Percentiles rank a stretch among this genome's conserved stretches.
phyloP scores from a whole-genome alignment of 2,888 invertebrate species.

The Oegoconia quadripuncta region DNA sequence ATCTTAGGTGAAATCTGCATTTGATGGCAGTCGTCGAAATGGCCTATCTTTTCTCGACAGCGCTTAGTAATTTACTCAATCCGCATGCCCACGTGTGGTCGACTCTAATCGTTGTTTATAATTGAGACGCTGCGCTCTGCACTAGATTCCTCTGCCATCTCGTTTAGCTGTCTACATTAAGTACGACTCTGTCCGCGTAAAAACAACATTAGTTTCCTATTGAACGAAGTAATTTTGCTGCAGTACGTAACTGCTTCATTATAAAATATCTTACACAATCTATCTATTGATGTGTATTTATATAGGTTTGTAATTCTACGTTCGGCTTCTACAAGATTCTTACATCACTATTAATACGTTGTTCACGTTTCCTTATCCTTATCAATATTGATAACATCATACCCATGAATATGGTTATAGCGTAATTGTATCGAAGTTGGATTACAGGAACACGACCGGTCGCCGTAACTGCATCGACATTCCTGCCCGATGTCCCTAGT shows the following conservation, averaged over 20 bases:
- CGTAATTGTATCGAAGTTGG: conserved; percentile 17
- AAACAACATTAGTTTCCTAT: too few relatives aligned
- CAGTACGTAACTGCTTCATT: too few relatives aligned
- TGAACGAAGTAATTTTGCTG: too few relatives aligned
- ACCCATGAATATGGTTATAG: conserved; percentile 16
- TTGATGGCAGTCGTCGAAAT: conserved; percentile 33
- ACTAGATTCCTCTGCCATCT: conserved; percentile 9
- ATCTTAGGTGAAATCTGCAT: conserved; percentile 26
- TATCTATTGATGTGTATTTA: too few relatives aligned
- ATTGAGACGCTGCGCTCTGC: conserved; percentile 22
- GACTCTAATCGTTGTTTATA: conserved; percentile 27
- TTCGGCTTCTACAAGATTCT: not conserved
- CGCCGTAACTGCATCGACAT: conserved; percentile 23
- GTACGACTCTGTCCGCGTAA: not conserved
- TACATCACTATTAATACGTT: not conserved
- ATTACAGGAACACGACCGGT: conserved; percentile 24
- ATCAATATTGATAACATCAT: conserved; percentile 19
- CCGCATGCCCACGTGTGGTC: conserved; percentile 32
- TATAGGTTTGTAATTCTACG: not conserved
- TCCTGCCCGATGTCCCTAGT: conserved; percentile 24
- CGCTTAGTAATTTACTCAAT: conserved; percentile 33
- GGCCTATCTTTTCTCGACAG: conserved; percentile 28
- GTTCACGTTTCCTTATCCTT: conserved; percentile 4
- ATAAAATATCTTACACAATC: too few relatives aligned
- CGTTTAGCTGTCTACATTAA: not conserved